Base-by-base conservation (phyloP, 2,888 invertebrate genomes). In the Matsumyia berberina region DNA sequence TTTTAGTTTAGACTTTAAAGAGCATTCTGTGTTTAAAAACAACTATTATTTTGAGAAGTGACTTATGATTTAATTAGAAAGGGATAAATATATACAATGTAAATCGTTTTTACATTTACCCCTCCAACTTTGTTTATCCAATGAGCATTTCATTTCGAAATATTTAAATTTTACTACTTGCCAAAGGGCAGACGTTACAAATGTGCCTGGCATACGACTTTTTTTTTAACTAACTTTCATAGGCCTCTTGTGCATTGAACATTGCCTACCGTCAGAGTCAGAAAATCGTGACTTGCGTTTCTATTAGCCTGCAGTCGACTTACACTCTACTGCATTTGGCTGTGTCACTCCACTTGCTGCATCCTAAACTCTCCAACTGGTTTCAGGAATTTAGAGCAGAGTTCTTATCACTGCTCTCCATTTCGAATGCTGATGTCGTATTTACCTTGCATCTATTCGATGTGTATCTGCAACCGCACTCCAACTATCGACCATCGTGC, bases 221-320 rank as follows among this genome's bases (percentile, higher is more conserved):
- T 7, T 8, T 1, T 37, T 17, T 24, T 24, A 57, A 33, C 9
- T 1, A 70, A 72, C 77, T 82, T 82, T 82, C 72, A 29, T 78
- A 62, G 11, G 2, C 2, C 57, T 39, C 49, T 49, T 58, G 39
- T 55, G 64, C 55, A 74, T 64, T 53, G 53, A 5, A 42, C 37
- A 73, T 62, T 51, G 24, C n/a, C 17, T 33, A 46, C 19, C 46
- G 33, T 44, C 42, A 46, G 24, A 46, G 24, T 24, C 12, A 46
- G n/a, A 19, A 7, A 60, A 5, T 12, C 62, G 39, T 78, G 72
- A 51, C 78, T 51, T 62, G 82, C 60, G 73, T 73, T 64, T 11
- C 24, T 39, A 70, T 24, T 44, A 33, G 4, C 0, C 11, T 58
- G 80, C 60, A 80, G 19, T 39, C 44, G 29, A 8, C 49, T 64